phyloP scores from a whole-genome alignment of 1,140 invertebrate species.

The Trachymyrmex septentrionalis region DNA sequence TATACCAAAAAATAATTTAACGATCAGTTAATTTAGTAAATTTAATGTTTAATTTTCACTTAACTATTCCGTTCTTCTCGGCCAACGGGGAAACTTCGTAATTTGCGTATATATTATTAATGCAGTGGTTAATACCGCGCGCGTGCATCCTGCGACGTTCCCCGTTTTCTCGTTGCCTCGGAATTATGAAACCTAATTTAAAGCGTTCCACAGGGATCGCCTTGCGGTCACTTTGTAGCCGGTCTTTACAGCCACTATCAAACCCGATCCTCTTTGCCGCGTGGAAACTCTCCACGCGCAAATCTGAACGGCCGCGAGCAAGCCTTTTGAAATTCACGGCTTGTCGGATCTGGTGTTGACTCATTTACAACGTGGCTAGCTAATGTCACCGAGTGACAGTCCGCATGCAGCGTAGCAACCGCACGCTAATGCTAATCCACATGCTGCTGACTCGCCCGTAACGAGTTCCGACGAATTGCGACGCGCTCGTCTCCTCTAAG shows the following conservation, averaged over 20 bases:
- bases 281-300: neutral
- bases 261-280: slow-evolving; percentile 41
- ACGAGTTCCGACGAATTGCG: slow-evolving; percentile 17
- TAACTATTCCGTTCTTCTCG: slow-evolving; percentile 17
- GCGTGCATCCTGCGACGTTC: neutral
- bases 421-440: slow-evolving; percentile 51
- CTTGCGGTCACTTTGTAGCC: slow-evolving; percentile 52
- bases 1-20: neutral
- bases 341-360: slow-evolving; percentile 49
- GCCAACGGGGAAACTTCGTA: slow-evolving; percentile 26
- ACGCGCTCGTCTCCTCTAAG: slow-evolving; percentile 13
- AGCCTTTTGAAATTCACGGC: slow-evolving; percentile 48
- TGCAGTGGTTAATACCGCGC: slow-evolving; percentile 12
- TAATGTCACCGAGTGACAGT: slow-evolving; percentile 51
- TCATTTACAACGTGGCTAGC: slow-evolving; percentile 50
- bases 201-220: slow-evolving; percentile 25
- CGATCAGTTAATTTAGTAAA: neutral
- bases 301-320: slow-evolving; percentile 28
- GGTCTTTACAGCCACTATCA: neutral
- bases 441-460: neutral
- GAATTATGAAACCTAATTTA: slow-evolving; percentile 52
- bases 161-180: slow-evolving; percentile 8
- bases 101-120: slow-evolving; percentile 50
- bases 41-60: slow-evolving; percentile 16
- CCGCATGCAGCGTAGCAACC: neutral